These are phyloP conservation scores for Solenopsis fugax DNA, from an alignment of 1,140 invertebrate species.

Conservation along the genomic window DNA sequence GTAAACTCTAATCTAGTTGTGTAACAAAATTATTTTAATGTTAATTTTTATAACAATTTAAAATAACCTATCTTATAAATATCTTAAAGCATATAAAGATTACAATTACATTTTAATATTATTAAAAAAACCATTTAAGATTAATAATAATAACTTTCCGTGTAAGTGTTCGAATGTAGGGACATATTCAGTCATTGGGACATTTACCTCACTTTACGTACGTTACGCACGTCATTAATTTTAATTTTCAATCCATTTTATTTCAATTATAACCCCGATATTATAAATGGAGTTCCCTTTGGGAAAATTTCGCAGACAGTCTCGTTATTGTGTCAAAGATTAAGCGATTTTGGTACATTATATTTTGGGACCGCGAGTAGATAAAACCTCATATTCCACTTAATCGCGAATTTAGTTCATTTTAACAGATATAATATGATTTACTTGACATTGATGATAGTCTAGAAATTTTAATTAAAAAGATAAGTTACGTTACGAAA, in stretches of 20 bases:
- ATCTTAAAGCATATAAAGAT: no score
- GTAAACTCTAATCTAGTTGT: no score
- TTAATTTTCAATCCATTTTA: constrained; percentile 19
- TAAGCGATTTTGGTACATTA: constrained; percentile 22
- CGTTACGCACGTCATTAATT: not conserved
- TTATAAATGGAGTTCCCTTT: constrained; percentile 36
- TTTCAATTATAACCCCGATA: not conserved
- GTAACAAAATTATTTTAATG: no score
- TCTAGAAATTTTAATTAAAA: not conserved
- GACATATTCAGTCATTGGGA: no score
- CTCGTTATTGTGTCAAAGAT: not conserved
- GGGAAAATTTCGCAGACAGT: not conserved
- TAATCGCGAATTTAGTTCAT: not conserved
- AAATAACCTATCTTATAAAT: no score
- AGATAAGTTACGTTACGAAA: not conserved
- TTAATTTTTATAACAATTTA: no score
- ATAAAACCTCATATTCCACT: constrained; percentile 17
- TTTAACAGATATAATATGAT: not conserved
- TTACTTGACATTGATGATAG: not conserved
- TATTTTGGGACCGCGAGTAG: not conserved
- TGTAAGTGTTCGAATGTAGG: no score
- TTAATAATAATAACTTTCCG: no score
- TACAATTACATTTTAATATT: no score
- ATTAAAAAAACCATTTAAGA: no score
- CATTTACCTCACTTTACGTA: no score